Evolutionary conservation across 2,113 vertebrate species (phyloP).

Genomic region (human): GRCh38 chr9:105999001-105999500

Average conservation of each 20-base stretch:
- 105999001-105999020: background rate
- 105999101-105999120: background rate
- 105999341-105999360: no score
- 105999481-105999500: background rate
- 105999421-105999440: conserved; percentile 2
- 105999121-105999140: background rate
- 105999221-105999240: conserved; percentile 61
- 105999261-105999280: conserved; percentile 50
- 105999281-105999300: conserved; percentile 16
- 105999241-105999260: conserved; percentile 42
- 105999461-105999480: background rate
- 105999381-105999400: background rate
- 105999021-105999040: background rate
- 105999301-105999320: background rate
- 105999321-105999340: background rate
- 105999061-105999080: background rate
- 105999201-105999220: conserved; percentile 35
- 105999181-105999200: conserved; percentile 52
- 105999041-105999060: background rate
- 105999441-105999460: background rate
- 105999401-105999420: background rate
- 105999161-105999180: conserved; percentile 39
- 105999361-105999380: background rate
- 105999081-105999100: background rate
- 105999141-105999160: conserved; percentile 1